Evolutionary conservation across 2,113 vertebrate species (phyloP), one percentile per base, ranked within the genome.

Genomic region (Rhineura floridana): DNA sequence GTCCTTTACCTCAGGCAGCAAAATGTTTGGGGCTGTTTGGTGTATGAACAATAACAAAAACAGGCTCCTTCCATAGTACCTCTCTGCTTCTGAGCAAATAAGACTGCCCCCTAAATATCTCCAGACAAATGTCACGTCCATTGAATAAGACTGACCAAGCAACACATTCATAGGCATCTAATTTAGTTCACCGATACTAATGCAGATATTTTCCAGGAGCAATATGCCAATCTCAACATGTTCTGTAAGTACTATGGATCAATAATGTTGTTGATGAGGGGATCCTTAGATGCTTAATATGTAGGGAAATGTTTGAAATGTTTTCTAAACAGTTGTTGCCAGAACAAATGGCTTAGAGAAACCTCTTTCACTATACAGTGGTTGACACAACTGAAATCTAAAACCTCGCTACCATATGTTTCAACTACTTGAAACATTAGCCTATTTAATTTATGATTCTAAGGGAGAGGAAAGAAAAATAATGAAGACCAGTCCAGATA

Each of bases 401-500:
- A 46, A 73, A 28, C 55, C 10, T 25, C 25, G 77, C 77, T 81
- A 72, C 36, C 70, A 82, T 89, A 87, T 67, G 80, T 1, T 79
- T 89, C n/a, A 39, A 48, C 44, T 88, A 85, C 48, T 44, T 90
- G n/a, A 86, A 88, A 63, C 84, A 84, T 86, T 17, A 59, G 81
- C 67, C 93, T 87, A 86, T 39, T 92, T 78, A 2, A 7, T 6
- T 85, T 89, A 92, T 78, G 87, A 2, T 85, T 91, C 80, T 72
- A 88, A 30, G 76, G 50, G 25, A 84, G 17, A 69, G 10, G 28
- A 78, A 84, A 89, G 62, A 89, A 42, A 0, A 5, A 0, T 72
- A 93, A 90, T 72, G 87, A 89, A 91, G 59, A 87, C 21, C 8
- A 89, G 39, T 48, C 82, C 72, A 89, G 86, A 89, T 72, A 89